Base-by-base conservation (phyloP, 2,797 vertebrate species). In the Protonibea diacanthus region DNA sequence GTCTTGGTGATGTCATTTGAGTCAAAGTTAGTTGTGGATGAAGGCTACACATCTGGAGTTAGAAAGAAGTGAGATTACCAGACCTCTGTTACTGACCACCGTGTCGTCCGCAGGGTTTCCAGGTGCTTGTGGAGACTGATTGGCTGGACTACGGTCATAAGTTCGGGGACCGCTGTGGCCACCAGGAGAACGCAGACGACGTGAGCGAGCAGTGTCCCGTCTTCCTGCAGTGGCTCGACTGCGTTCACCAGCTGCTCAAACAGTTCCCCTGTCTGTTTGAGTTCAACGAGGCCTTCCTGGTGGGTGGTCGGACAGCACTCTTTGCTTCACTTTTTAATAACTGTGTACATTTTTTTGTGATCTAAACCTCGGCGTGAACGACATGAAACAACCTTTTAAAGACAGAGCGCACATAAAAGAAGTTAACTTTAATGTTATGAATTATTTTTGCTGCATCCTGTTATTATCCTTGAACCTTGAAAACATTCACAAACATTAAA, bases 81-180 rank as follows among this genome's bases (percentile, higher is more conserved):
- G 6, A 29, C 18, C 7, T 61, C 7, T 44, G 40, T 44, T 29
- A 7, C 52, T 79, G 61, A 75, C 29, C 20, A 13, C 2, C 1
- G 0, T 65, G 17, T 52, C 27, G 2, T 81, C 56, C 48, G 3
- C 91, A 99, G 98, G 98, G 98, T 57, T 99, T 99, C 85, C 98
- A 99, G 93, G 95, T 99, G 77, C 95, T 99, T 2, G 97, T 99
- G 21, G 98, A 99, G 90, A 99, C 96, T 0, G 98, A 99, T 65
- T 99, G 98, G 98, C 89, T 99, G 89, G 98, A 99, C 92, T 99
- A 95, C 23, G 98, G 98, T 25, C 98, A 99, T 87, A 99, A 99
- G 89, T 99, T 99, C 76, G 98, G 97, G 2, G 98, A 99, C 90
- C 98, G 98, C 85, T 99, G 98, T 56, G 98, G 98, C 75, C 98